Base-by-base conservation (phyloP, 2,113 vertebrate genomes). In the Corythaeola cristata region DNA sequence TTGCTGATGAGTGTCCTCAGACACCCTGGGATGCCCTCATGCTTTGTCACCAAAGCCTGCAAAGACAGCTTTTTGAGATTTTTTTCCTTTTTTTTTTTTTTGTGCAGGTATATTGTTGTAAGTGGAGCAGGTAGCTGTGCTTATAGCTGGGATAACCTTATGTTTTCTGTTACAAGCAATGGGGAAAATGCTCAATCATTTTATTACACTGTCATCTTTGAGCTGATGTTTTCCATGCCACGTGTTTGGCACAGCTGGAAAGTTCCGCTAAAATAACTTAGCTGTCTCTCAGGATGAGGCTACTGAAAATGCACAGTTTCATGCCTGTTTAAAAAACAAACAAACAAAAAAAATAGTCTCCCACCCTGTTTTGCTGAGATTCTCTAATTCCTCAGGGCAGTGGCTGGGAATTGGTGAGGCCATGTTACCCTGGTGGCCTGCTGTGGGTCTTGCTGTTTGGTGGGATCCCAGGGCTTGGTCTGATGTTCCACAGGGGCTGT, bases 1-100 rank as follows among this genome's bases (percentile, higher is more conserved):
- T 92, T n/a, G 77, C 88, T 89, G 87, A 82, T 89, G 85, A 19
- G 44, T 89, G 91, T 97, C 96, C 96, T 96, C 44, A 67, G 45
- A 87, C 1, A 74, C 69, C 92, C 96, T 89, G 62, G 66, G 74
- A 72, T 91, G 63, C 58, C 89, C 87, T 89, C 23, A 3, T 79
- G 77, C 73, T 91, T 91, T 89, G 86, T 92, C 81, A 92, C 78
- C 44, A 56, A 75, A 91, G 55, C 53, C 72, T 94, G 91, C 49
- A 72, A 78, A 91, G 56, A 47, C 52, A 67, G 44, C 9, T 56
- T 49, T 81, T 75, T 3, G 1, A 37, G 37, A 32, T 10, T 27
- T 75, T 37, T 41, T 39, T 50, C 33, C 37, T 39, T 50, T 32
- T 59, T 41, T 73, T 33, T 32, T 14, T 7, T 67, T 67, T n/a